These are phyloP conservation scores for Phrynocephalus guinanensis DNA, from an alignment of 2,797 vertebrate species.

Conservation along the genomic window DNA sequence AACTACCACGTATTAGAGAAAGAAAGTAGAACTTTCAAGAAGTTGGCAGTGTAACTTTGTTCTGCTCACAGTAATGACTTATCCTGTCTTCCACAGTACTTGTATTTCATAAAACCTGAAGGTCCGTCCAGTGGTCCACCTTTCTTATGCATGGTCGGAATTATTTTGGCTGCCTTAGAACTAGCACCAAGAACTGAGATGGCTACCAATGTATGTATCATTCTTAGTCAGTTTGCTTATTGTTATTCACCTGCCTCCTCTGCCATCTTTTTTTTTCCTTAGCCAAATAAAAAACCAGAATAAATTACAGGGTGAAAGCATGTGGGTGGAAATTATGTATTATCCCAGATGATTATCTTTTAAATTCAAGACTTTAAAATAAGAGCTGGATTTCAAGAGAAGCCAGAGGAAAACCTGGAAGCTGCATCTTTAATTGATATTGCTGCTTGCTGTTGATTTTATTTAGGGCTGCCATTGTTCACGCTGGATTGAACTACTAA, in stretches of 20 bases:
- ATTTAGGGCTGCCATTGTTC: neutral
- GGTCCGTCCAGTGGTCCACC: neutral
- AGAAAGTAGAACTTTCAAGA: neutral
- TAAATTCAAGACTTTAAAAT: too few relatives aligned
- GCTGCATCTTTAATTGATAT: neutral
- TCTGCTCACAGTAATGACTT: neutral
- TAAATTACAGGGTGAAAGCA: neutral
- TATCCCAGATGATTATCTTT: too few relatives aligned
- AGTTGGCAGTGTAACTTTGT: neutral
- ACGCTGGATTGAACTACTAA: neutral
- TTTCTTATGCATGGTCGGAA: neutral
- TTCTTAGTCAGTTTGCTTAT: neutral
- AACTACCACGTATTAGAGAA: neutral
- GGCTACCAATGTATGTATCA: neutral
- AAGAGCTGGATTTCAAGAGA: neutral
- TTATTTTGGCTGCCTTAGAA: neutral
- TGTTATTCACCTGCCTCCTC: neutral
- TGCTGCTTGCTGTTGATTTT: neutral
- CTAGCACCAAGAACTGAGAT: neutral
- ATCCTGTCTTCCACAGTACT: neutral
- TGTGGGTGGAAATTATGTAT: neutral
- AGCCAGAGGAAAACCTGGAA: neutral
- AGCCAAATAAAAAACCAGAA: neutral
- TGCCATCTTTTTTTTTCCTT: too few relatives aligned
- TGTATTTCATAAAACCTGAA: neutral